phyloP scores from a whole-genome alignment of 1,140 invertebrate species.

The Nasonia giraulti region DNA sequence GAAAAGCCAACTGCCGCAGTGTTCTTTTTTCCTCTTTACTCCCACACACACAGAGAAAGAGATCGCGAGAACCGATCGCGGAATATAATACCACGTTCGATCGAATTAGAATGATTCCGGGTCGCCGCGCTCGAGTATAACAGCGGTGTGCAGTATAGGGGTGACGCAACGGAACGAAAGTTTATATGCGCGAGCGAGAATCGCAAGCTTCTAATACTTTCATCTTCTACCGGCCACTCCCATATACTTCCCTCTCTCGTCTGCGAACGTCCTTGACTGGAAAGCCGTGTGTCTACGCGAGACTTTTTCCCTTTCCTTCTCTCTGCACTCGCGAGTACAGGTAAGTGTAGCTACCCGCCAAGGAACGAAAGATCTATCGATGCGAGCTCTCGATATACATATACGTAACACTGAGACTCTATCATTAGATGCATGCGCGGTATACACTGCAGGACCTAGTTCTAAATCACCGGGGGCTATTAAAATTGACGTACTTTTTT shows the following conservation, averaged over 20 bases:
- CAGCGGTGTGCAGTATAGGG: background rate
- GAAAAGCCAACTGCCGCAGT: background rate
- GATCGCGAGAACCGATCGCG: background rate
- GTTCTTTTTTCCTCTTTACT: background rate
- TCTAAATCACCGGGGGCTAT: background rate
- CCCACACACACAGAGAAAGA: background rate
- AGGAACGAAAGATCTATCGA: background rate
- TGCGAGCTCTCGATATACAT: background rate
- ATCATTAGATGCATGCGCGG: background rate
- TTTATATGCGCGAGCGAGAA: constrained; percentile 23
- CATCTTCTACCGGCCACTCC: constrained; percentile 48
- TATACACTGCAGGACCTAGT: background rate
- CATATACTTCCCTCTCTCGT: constrained; percentile 32
- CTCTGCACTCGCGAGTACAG: no score
- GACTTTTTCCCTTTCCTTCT: constrained; percentile 37
- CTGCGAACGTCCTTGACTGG: constrained; percentile 48
- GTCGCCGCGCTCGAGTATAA: background rate
- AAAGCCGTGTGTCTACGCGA: constrained; percentile 27
- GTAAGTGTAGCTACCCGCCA: no score
- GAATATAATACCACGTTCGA: constrained; percentile 34
- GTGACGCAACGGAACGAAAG: constrained; percentile 46
- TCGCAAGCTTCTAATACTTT: constrained; percentile 45
- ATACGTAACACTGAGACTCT: background rate
- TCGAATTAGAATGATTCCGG: constrained; percentile 49
- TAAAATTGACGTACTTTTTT: background rate